A percentile compares a stretch with the other conserved stretches of the same genome.
phyloP scores from a whole-genome alignment of 2,888 invertebrate genomes.

The Octonoba sinensis region DNA sequence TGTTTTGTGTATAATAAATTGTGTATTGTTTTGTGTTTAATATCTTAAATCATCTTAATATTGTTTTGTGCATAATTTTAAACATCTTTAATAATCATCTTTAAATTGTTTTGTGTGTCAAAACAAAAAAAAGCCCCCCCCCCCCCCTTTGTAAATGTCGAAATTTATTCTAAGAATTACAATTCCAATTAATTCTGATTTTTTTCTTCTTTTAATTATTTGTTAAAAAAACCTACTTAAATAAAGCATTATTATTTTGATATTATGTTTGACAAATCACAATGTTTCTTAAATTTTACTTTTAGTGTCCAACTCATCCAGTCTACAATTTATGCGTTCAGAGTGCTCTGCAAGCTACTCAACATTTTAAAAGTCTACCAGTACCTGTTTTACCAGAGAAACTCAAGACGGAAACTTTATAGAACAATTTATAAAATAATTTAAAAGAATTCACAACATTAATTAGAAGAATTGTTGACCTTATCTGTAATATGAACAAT shows the following conservation, averaged over 20 bases:
- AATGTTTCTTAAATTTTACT: constrained; percentile 63
- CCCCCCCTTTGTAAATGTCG: background rate
- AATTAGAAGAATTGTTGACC: background rate
- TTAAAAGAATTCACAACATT: background rate
- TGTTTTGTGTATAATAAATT: no score
- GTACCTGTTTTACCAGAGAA: constrained; percentile 35
- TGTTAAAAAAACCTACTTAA: no score
- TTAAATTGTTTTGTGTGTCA: no score
- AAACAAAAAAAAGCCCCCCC: no score
- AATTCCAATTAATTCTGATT: background rate
- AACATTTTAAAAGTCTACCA: constrained; percentile 70
- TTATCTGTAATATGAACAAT: no score
- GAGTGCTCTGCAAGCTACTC: constrained; percentile 72
- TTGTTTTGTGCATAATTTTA: no score
- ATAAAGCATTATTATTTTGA: background rate
- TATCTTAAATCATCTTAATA: no score
- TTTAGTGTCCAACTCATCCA: constrained; percentile 81
- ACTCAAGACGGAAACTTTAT: background rate
- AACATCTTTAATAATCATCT: no score
- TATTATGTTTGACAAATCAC: background rate
- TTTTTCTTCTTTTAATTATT: background rate
- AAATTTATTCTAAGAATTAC: background rate
- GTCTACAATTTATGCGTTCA: constrained; percentile 85
- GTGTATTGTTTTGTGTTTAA: no score
- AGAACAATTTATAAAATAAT: background rate